Conservation (phyloP, 2,797 vertebrate genomes). For the Sciurus vulgaris region DNA sequence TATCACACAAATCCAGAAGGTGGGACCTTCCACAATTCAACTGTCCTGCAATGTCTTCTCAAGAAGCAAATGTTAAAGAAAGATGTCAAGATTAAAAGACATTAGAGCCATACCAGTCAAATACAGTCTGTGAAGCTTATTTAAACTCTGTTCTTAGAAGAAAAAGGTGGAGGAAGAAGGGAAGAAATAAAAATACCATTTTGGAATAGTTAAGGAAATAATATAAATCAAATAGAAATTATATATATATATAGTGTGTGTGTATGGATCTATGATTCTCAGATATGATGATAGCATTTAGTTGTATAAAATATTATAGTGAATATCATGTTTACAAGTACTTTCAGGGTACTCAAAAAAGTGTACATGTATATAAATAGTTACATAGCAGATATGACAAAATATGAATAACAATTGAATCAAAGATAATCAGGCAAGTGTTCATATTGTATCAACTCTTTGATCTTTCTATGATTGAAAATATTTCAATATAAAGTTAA, state of each 20-base stretch:
- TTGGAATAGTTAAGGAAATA: background rate
- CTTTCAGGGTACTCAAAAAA: slow-evolving; percentile 47
- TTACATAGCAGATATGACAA: background rate
- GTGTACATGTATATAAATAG: background rate
- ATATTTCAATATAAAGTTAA: slow-evolving; percentile 16
- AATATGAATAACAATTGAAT: background rate
- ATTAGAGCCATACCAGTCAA: background rate
- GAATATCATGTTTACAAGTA: slow-evolving; percentile 12
- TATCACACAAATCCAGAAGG: background rate
- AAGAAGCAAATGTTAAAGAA: slow-evolving; percentile 6
- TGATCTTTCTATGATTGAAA: background rate
- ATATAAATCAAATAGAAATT: background rate
- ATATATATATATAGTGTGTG: background rate
- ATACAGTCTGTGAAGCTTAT: background rate
- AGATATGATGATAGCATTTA: background rate
- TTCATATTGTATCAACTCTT: background rate
- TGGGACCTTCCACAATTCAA: background rate
- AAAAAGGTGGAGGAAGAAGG: background rate
- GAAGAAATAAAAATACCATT: background rate
- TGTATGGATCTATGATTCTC: background rate
- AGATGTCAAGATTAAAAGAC: background rate
- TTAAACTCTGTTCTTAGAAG: background rate
- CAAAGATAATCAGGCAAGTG: background rate
- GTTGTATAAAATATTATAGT: slow-evolving; percentile 2
- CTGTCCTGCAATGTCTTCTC: background rate